Conservation (phyloP, 1,140 invertebrate species). For the Bathynomus jamesi region DNA sequence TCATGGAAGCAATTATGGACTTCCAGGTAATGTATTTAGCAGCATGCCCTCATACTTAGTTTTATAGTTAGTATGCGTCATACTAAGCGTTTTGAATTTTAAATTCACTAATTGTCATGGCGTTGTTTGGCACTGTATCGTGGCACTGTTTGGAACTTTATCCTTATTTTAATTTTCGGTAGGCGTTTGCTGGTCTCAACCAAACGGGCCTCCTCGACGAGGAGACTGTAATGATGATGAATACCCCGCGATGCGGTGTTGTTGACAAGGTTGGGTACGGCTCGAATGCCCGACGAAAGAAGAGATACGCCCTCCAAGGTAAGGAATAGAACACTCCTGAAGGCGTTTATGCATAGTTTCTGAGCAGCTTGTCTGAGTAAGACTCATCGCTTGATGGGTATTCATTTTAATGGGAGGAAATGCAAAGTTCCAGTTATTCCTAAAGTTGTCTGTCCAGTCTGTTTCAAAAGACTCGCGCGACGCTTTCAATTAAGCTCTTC, state of each 20-base stretch:
- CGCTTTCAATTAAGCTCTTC: too few relatives aligned
- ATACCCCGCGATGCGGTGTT: slow-evolving; percentile 70
- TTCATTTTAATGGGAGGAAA: too few relatives aligned
- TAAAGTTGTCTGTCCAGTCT: too few relatives aligned
- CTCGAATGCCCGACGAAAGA: slow-evolving; percentile 59
- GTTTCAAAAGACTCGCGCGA: too few relatives aligned
- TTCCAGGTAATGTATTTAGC: slow-evolving; percentile 56
- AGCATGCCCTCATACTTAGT: not conserved
- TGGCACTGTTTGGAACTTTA: slow-evolving; percentile 4
- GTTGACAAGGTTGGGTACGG: slow-evolving; percentile 72
- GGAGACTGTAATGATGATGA: slow-evolving; percentile 54
- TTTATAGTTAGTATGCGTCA: not conserved
- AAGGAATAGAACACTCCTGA: slow-evolving; percentile 22
- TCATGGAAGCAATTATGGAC: slow-evolving; percentile 65
- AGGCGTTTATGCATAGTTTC: too few relatives aligned
- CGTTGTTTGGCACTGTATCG: not conserved
- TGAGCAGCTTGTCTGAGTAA: too few relatives aligned
- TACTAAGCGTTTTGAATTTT: not conserved
- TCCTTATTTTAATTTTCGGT: slow-evolving; percentile 3
- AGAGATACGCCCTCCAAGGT: slow-evolving; percentile 81
- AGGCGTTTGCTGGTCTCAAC: slow-evolving; percentile 73
- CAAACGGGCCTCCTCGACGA: slow-evolving; percentile 44
- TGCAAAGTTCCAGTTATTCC: too few relatives aligned
- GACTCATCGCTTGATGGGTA: too few relatives aligned
- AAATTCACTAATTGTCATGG: not conserved